Base-by-base conservation (phyloP, 2,797 vertebrate genomes). In the Chrysocyon brachyurus region DNA sequence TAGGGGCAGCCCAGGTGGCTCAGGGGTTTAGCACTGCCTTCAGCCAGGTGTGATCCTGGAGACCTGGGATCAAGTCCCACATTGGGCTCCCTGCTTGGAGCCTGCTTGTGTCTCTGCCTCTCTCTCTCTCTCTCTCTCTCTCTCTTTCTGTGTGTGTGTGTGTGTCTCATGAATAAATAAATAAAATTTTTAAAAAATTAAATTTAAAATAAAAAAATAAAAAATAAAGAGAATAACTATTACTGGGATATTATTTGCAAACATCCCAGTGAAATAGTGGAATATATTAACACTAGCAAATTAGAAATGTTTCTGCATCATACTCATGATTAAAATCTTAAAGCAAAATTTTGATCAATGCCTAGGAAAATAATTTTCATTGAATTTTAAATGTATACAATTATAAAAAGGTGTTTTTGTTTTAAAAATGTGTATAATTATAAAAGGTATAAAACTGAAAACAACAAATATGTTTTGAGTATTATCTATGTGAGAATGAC, bases 211-310 rank as follows among this genome's bases (percentile, higher is more conserved):
- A 46, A 46, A 46, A 40, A 46, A 46, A 46, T 46, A 96, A 90
- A 6, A 12, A 46, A 91, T 90, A 54, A 78, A 96, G 6, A 54
- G 52, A 93, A 86, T 93, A 94, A 92, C 33, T 95, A 78, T 94
- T 94, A 72, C 68, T 61, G 96, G 61, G 79, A 73, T 90, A 52
- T 56, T 73, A 21, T 96, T 81, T 91, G 68, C 92, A 97, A 96
- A 95, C 61, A 97, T 85, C 57, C 72, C 90, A 83, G 24, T 83
- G 95, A 91, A 93, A 72, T 83, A 88, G 77, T 70, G 54, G 4
- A 28, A 68, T 4, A 4, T 54, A 68, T 84, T 16, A 46, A 86
- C 9, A 52, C 24, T 26, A 87, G 28, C 7, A 83, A 64, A 46
- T 81, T 87, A 82, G 61, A 94, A 90, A 87, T 90, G 4, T 40